These are phyloP conservation scores for Calypte anna DNA, from an alignment of 2,113 vertebrate genomes.

Conservation along the genomic window DNA sequence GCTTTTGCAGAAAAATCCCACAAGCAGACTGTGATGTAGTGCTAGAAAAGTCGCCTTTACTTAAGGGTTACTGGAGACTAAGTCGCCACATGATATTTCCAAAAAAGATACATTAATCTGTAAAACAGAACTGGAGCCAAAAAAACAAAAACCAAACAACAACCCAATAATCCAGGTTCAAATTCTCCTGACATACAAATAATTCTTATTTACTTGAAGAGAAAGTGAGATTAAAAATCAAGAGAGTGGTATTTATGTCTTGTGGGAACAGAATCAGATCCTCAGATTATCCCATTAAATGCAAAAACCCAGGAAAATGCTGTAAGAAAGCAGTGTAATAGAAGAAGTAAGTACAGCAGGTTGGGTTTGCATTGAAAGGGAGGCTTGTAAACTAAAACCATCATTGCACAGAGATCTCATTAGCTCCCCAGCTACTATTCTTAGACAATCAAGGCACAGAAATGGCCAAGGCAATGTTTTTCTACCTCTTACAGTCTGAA, in stretches of 20 bases:
- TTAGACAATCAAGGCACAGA: neutral
- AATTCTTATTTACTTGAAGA: neutral
- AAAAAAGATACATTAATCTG: neutral
- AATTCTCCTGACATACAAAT: neutral
- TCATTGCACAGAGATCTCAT: neutral
- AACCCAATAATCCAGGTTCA: neutral
- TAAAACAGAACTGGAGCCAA: neutral
- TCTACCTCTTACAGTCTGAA: neutral
- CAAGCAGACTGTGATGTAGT: neutral
- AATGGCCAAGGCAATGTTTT: neutral
- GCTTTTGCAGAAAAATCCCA: neutral
- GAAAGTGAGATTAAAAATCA: constrained; percentile 41
- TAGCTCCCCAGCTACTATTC: constrained; percentile 6
- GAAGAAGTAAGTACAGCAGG: neutral
- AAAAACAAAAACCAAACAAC: neutral
- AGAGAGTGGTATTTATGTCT: neutral
- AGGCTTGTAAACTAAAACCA: constrained; percentile 49
- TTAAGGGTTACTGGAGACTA: neutral
- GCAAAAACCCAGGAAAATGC: neutral
- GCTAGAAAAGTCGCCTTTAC: neutral
- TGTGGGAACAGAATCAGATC: neutral
- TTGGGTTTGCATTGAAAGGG: neutral
- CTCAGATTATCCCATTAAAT: neutral
- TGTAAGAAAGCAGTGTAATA: neutral
- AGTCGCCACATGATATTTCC: neutral